Percentiles rank a stretch among this genome's conserved stretches.
phyloP scores from a whole-genome alignment of 1,140 invertebrate species.

The Calephelis virginiensis region DNA sequence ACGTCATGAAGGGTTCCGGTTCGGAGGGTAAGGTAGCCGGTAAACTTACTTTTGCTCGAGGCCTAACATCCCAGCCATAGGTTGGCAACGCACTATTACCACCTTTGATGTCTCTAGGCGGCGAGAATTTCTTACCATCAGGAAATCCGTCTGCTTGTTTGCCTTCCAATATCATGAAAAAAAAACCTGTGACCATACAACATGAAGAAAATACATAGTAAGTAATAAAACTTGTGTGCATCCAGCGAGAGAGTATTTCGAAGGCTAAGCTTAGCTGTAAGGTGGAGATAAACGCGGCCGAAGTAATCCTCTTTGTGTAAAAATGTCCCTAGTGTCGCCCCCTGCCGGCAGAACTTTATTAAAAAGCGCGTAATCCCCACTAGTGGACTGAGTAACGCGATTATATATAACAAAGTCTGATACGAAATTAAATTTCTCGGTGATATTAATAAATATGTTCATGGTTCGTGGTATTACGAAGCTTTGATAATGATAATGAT shows the following conservation, averaged over 20 bases:
- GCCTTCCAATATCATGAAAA: no score
- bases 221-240: slow-evolving; percentile 58
- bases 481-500: background rate
- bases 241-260: slow-evolving; percentile 63
- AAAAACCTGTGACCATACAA: slow-evolving; percentile 5
- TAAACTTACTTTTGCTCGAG: no score
- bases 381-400: slow-evolving; percentile 75
- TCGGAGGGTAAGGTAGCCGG: no score
- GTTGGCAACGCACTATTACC: no score
- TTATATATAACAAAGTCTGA: slow-evolving; percentile 70
- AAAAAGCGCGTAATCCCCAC: slow-evolving; percentile 74
- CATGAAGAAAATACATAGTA: slow-evolving; percentile 22
- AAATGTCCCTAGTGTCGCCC: slow-evolving; percentile 72
- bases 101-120: no score
- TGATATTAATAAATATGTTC: background rate
- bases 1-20: no score
- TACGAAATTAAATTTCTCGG: slow-evolving; percentile 69
- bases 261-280: slow-evolving; percentile 70
- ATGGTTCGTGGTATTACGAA: background rate
- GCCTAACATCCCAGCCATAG: no score
- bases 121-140: no score
- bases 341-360: slow-evolving; percentile 69
- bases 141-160: no score
- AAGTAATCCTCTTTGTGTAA: slow-evolving; percentile 77
- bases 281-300: slow-evolving; percentile 72